Conservation (phyloP, 1,140 invertebrate genomes). For the Brachionus angularis region DNA sequence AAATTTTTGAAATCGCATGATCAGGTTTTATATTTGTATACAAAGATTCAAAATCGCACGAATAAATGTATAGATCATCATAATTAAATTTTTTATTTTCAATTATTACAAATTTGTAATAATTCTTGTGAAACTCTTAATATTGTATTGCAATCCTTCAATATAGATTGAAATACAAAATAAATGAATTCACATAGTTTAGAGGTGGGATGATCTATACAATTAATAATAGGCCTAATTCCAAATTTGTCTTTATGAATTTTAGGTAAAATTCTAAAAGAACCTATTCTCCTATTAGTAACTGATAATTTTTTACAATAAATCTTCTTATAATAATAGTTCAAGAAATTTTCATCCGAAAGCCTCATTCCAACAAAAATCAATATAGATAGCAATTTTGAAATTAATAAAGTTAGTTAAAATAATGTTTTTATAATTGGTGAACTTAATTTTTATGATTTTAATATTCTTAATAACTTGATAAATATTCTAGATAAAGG, state of each 20-base stretch:
- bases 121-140: constrained; percentile 6
- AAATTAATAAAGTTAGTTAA: too few species aligned
- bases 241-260: constrained; percentile 14
- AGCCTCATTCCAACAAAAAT: too few species aligned
- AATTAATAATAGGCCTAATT: constrained; percentile 1
- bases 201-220: background rate
- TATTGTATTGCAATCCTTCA: background rate
- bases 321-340: too few species aligned
- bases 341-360: too few species aligned
- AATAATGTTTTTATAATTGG: too few species aligned
- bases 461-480: too few species aligned
- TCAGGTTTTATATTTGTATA: constrained; percentile 5
- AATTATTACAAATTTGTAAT: background rate
- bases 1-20: background rate
- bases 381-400: too few species aligned
- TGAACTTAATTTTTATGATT: too few species aligned
- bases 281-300: background rate
- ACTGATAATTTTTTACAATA: background rate
- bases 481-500: too few species aligned
- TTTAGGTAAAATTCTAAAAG: background rate
- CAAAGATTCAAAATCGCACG: constrained; percentile 12
- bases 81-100: constrained; percentile 2
- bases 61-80: background rate
- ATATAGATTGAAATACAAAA: background rate
- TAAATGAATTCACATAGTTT: constrained; percentile 4